Evolutionary conservation across 2,113 vertebrate genomes (phyloP), one percentile per base, ranked within the genome.

Genomic region (Athene noctua): DNA sequence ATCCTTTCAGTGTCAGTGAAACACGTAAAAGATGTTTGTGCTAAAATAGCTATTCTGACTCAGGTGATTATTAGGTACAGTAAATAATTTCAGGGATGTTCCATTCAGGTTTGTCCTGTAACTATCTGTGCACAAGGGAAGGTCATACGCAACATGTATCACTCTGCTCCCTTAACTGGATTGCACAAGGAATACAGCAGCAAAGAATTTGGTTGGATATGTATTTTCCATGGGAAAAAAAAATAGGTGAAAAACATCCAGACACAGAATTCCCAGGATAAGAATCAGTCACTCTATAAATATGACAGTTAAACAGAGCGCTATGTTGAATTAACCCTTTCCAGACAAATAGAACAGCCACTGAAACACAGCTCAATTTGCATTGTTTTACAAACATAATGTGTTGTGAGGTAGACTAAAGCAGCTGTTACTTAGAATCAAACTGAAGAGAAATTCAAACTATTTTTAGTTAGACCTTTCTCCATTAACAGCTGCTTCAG

Each of bases 361-460:
- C 9, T 55, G 65, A 82, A 96, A 96, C 47, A 88, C n/a, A 82
- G 44, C 18, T 21, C 14, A 82, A 30, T 88, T 93, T 85, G 14
- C 23, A 70, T 30, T 78, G 63, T 51, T 80, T 91, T 92, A 63
- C 71, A 92, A 61, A 84, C 27, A 55, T 80, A 80, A 54, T 79
- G 30, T 49, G 32, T 42, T 66, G 46, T 77, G 59, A 94, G 94
- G 81, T 75, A 65, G 47, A 57, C 81, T 94, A 82, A 80, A 95
- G 88, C 82, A 97, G 70, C 85, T 97, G 84, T 88, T 94, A 57
- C 72, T 88, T 73, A n/a, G 87, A 96, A 87, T 70, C 68, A 89
- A 88, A 86, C 77, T 67, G 72, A 94, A 81, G 67, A 97, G 70
- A 89, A 91, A 80, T 89, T 93, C 25, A 59, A 52, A 44, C 72